Evolutionary conservation across 2,888 invertebrate genomes (phyloP), one percentile per base, ranked within the genome.

Genomic region (Emmelina monodactyla): DNA sequence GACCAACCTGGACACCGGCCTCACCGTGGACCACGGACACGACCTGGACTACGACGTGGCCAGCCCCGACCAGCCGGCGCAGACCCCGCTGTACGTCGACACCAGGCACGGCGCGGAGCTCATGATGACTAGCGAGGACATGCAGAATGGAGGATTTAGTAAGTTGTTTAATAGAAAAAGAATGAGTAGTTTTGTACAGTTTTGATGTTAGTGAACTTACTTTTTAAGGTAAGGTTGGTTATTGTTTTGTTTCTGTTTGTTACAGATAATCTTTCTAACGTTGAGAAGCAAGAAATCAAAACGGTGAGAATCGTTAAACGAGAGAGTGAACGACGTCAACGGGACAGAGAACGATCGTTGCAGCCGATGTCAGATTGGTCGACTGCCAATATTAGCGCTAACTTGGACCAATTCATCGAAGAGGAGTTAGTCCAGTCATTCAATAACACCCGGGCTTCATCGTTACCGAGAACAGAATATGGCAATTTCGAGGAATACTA

Each of bases 241-340:
- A 19, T 19, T n/a, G n/a, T n/a, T n/a, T n/a, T n/a, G 9, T 19
- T 19, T 19, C 5, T 19, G 9, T 36, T 44, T 54, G 3, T 10
- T 72, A 25, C 60, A 88, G 88, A 84, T 39, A 86, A 87, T 51
- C 80, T 89, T 33, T 87, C 78, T 14, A 85, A 83, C 55, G 87
- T 89, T 37, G 94, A 94, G 56, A 92, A 92, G 49, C 86, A 89
- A 61, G 94, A 94, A 70, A 92, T 92, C 38, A 93, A 94, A 82
- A 95, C 95, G 0, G 95, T 96, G 12, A 84, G 95, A 39, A 94
- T 95, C 52, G 94, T 96, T 1, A 96, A 96, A 70, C 82, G 94
- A 10, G 94, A 94, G 61, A 92, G 93, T 14, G 94, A 94, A 62
- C 84, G 93, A 34, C 82, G 94, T 1, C 92, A 92, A 56, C 80